Evolutionary conservation across 2,113 vertebrate species (phyloP).

Genomic region (Sprattus sprattus): DNA sequence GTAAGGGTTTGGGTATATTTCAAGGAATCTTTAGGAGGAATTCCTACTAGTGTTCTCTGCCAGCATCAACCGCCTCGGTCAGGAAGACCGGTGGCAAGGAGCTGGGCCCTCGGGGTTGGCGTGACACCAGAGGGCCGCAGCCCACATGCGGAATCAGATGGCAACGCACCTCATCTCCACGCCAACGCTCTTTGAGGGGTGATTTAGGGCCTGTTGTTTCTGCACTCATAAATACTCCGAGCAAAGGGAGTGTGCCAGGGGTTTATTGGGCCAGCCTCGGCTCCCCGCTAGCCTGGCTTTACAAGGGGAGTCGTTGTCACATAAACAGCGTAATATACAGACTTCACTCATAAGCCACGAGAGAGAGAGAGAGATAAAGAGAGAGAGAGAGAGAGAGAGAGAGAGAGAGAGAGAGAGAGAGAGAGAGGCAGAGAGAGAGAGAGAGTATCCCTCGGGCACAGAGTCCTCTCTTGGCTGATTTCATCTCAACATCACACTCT

Average conservation of each 20-base stretch:
- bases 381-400: not conserved
- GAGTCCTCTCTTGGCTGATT: not conserved
- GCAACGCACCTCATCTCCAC: not conserved
- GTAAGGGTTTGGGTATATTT: no score
- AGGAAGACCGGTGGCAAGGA: not conserved
- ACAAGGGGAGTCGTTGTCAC: constrained; percentile 66
- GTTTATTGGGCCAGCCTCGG: constrained; percentile 63
- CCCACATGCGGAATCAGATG: not conserved
- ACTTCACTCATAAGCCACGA: constrained; percentile 57
- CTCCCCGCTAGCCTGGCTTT: constrained; percentile 62
- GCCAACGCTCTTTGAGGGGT: constrained; percentile 49
- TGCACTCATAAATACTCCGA: constrained; percentile 67
- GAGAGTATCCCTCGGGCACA: not conserved
- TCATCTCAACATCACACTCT: not conserved
- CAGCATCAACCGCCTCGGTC: no score
- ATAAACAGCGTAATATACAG: constrained; percentile 73
- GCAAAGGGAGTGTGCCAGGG: constrained; percentile 53
- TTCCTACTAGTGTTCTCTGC: no score
- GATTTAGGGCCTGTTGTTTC: constrained; percentile 74
- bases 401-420: not conserved
- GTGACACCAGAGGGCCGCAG: not conserved
- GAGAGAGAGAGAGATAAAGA: constrained; percentile 43
- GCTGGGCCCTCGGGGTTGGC: not conserved
- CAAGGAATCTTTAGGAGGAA: no score
- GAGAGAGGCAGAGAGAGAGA: not conserved